Percentiles rank a stretch among this genome's conserved stretches.
Evolutionary conservation across 2,113 vertebrate genomes (phyloP).

Genomic region (Azemiops feae): DNA sequence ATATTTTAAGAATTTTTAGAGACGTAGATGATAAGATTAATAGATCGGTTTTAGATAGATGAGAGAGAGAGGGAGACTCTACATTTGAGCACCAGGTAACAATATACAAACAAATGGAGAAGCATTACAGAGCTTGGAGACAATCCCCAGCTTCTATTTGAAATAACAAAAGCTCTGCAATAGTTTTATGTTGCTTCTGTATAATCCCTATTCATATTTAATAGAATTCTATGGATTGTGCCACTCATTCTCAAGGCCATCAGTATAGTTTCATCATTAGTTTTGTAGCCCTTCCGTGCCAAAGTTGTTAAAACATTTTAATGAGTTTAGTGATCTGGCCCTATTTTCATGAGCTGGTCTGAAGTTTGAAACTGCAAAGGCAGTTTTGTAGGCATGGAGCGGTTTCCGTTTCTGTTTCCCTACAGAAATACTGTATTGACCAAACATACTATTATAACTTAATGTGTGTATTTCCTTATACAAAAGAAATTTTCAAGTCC

Average conservation of each 20-base stretch:
- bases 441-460: background rate
- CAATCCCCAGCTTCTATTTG: background rate
- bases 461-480: background rate
- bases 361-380: background rate
- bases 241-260: too few species aligned
- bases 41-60: background rate
- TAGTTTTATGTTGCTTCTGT: background rate
- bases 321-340: background rate
- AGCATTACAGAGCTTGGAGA: background rate
- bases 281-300: background rate
- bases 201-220: background rate
- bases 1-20: background rate
- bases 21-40: background rate
- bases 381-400: background rate
- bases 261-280: background rate
- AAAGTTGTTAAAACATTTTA: background rate
- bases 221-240: background rate
- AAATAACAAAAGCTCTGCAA: background rate
- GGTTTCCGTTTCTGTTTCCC: background rate
- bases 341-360: background rate
- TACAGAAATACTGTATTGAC: background rate
- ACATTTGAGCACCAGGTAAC: background rate
- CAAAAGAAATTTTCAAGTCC: background rate
- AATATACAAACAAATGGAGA: background rate
- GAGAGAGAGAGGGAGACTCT: accelerated